phyloP scores from a whole-genome alignment of 2,797 vertebrate genomes.

The Poeciliopsis turneri region DNA sequence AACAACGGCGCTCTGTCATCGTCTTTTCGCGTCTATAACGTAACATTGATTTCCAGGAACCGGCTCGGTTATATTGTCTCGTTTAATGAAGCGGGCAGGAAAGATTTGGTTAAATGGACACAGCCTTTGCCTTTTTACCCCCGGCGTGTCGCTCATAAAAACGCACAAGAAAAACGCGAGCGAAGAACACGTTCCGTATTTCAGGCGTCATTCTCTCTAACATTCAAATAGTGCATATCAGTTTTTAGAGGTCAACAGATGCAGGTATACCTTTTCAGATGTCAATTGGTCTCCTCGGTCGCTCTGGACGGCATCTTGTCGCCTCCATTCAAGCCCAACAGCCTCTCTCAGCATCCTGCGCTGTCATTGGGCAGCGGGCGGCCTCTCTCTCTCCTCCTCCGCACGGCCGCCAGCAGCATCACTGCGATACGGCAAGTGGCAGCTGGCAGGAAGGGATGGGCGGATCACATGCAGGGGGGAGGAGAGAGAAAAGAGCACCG shows the following conservation, averaged over 20 bases:
- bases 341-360: conserved; percentile 79
- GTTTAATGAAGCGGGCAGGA: conserved; percentile 45
- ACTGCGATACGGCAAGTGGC: conserved; percentile 67
- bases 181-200: conserved; percentile 25
- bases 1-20: conserved; percentile 29
- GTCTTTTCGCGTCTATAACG: conserved; percentile 14
- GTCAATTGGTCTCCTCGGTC: conserved; percentile 74
- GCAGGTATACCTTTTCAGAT: conserved; percentile 70
- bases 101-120: conserved; percentile 29
- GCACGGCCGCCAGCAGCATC: conserved; percentile 68
- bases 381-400: conserved; percentile 72
- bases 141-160: conserved; percentile 26
- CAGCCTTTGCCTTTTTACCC: conserved; percentile 16
- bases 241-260: background rate
- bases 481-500: background rate
- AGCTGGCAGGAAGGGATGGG: conserved; percentile 68
- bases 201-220: background rate
- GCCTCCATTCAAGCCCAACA: conserved; percentile 80
- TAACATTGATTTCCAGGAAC: conserved; percentile 26
- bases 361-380: conserved; percentile 80
- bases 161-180: background rate
- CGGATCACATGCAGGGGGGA: conserved; percentile 34
- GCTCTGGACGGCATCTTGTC: conserved; percentile 74
- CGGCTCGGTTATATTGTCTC: conserved; percentile 35
- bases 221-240: background rate